Evolutionary conservation across 2,888 invertebrate species (phyloP).

Genomic region (Cantharis rufa): DNA sequence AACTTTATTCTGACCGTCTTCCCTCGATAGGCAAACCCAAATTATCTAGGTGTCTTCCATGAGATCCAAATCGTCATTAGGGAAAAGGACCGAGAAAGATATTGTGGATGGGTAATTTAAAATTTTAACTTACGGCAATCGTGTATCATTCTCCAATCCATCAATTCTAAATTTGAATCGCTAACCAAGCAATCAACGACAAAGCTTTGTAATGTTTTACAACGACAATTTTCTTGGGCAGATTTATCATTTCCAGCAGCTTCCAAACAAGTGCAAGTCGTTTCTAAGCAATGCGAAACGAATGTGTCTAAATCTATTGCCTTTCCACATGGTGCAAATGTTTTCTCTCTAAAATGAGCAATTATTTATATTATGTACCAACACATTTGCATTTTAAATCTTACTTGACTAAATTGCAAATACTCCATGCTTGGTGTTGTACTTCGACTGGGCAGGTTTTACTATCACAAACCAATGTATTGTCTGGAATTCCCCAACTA

Average conservation of each 20-base stretch:
- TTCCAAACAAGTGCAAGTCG: constrained; percentile 73
- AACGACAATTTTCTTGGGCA: constrained; percentile 64
- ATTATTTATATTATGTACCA: neutral
- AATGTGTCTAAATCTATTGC: constrained; percentile 70
- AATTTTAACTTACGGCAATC: constrained; percentile 68
- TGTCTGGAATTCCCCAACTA: constrained; percentile 69
- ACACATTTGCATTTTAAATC: constrained; percentile 31
- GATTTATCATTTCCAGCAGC: constrained; percentile 51
- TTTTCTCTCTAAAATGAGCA: constrained; percentile 59
- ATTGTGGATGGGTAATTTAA: neutral
- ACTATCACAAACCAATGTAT: constrained; percentile 61
- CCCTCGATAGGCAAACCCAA: too few species aligned
- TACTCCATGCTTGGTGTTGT: constrained; percentile 67
- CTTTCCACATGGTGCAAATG: constrained; percentile 67
- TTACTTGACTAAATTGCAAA: constrained; percentile 72
- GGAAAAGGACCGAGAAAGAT: too few species aligned
- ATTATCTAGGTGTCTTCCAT: too few species aligned
- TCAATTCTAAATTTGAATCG: constrained; percentile 66
- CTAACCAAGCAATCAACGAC: constrained; percentile 74
- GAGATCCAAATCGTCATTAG: too few species aligned
- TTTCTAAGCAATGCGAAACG: constrained; percentile 74
- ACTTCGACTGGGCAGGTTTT: constrained; percentile 65
- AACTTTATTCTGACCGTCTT: too few species aligned
- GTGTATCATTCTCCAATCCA: constrained; percentile 71
- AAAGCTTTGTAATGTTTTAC: constrained; percentile 70